Conservation (phyloP, 2,888 invertebrate species). For the Drosophila borborema region DNA sequence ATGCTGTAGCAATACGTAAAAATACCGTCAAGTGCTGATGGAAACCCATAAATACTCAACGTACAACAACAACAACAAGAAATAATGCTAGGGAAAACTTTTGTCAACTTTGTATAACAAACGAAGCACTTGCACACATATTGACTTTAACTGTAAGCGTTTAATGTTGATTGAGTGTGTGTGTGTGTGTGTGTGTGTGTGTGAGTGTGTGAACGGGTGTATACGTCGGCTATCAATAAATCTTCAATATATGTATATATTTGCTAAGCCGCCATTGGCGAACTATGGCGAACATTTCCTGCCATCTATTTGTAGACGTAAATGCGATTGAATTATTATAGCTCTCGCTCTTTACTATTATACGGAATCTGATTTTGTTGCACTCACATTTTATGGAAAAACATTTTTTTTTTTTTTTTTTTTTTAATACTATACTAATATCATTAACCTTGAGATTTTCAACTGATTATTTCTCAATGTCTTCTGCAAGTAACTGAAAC, state of each 20-base stretch:
- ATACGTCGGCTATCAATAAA: conserved; percentile 56
- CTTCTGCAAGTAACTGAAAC: too few relatives aligned
- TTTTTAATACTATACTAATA: too few relatives aligned
- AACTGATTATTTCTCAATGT: too few relatives aligned
- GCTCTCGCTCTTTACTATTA: not conserved
- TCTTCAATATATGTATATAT: conserved; percentile 47
- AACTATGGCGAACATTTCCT: conserved; percentile 7
- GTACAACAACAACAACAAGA: conserved; percentile 2
- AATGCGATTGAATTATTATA: conserved; percentile 7
- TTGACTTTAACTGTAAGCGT: conserved; percentile 68
- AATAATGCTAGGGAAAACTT: conserved; percentile 42
- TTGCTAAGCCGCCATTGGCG: conserved; percentile 38
- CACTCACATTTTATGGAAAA: too few relatives aligned
- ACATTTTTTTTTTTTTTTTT: too few relatives aligned
- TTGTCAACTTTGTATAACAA: conserved; percentile 65
- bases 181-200: conserved; percentile 9
- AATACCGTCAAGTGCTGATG: conserved; percentile 59
- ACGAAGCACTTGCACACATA: conserved; percentile 67
- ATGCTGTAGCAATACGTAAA: conserved; percentile 24
- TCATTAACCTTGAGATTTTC: too few relatives aligned
- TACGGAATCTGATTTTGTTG: too few relatives aligned
- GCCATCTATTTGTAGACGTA: conserved; percentile 19
- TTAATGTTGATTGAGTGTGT: conserved; percentile 57
- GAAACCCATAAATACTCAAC: conserved; percentile 60
- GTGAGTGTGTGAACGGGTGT: conserved; percentile 7